Evolutionary conservation across 2,113 vertebrate species (phyloP), one percentile per base, ranked within the genome.

Genomic region (Myotis lucifugus): DNA sequence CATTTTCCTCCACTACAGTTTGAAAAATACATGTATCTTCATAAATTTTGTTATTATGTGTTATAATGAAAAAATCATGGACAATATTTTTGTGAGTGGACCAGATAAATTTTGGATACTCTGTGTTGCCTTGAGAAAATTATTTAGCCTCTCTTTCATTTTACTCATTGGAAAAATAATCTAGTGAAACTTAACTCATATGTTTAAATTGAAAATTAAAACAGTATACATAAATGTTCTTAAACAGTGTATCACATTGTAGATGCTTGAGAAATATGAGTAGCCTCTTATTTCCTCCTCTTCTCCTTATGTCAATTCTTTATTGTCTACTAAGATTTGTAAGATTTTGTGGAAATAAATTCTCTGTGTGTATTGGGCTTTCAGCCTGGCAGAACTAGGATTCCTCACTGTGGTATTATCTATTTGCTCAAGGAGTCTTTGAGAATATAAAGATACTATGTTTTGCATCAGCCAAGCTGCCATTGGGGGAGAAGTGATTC

Each of bases 121-220:
- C 13, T 54, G 15, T 52, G n/a, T 69, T 93, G 42, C 21, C 48
- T 59, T 81, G 18, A 90, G 50, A 81, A 79, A 67, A 67, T 73
- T 73, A 54, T 81, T 93, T 85, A 25, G 32, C 34, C 19, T 85
- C 46, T 59, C 66, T 90, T 67, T 89, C 19, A 81, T 73, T 95
- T 85, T 79, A 27, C 18, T n/a, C 46, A 42, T 12, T 56, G 72
- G 32, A 21, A 74, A 42, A 82, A 64, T 67, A 13, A 81, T 73
- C 73, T 59, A 81, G 6, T 66, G 69, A 77, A 84, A 90, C 1
- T 91, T 87, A 84, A 74, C 14, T 66, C n/a, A 50, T 14, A 74
- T 17, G 5, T 40, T 73, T 86, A 48, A 59, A 7, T 40, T 73
- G 48, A 29, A 79, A 90, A 81, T 81, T 56, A 67, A 73, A 48